Percentiles rank a stretch among this genome's conserved stretches.
phyloP scores from a whole-genome alignment of 2,113 vertebrate species.

The Hippolais icterina region DNA sequence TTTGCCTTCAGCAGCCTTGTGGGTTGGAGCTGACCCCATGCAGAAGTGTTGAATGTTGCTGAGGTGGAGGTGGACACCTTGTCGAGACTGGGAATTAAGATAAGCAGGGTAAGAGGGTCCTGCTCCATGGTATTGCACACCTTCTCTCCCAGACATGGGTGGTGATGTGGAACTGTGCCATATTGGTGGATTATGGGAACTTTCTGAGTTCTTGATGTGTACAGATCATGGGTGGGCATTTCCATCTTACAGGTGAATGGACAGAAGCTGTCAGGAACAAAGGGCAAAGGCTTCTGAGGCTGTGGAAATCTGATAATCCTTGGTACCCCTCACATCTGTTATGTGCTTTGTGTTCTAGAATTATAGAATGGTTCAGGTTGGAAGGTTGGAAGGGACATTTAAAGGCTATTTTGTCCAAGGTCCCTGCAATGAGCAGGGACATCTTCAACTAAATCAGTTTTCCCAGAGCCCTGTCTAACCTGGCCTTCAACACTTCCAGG shows the following conservation, averaged over 20 bases:
- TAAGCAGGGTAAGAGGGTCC: neutral
- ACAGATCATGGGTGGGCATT: neutral
- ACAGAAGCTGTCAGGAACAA: neutral
- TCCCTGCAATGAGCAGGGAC: neutral
- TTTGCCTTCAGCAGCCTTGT: neutral
- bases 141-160: neutral
- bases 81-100: rapidly evolving
- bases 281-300: neutral
- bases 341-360: neutral
- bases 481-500: neutral
- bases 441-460: neutral
- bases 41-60: neutral
- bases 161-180: neutral
- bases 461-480: neutral
- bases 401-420: neutral
- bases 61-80: neutral
- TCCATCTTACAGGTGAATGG: neutral
- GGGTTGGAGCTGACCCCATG: neutral
- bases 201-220: neutral
- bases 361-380: neutral
- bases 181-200: neutral
- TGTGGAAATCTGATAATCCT: neutral
- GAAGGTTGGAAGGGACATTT: neutral
- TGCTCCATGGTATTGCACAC: neutral
- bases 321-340: neutral